Evolutionary conservation across 2,113 vertebrate species (phyloP), one percentile per base, ranked within the genome.

Genomic region (Gambusia holbrooki): DNA sequence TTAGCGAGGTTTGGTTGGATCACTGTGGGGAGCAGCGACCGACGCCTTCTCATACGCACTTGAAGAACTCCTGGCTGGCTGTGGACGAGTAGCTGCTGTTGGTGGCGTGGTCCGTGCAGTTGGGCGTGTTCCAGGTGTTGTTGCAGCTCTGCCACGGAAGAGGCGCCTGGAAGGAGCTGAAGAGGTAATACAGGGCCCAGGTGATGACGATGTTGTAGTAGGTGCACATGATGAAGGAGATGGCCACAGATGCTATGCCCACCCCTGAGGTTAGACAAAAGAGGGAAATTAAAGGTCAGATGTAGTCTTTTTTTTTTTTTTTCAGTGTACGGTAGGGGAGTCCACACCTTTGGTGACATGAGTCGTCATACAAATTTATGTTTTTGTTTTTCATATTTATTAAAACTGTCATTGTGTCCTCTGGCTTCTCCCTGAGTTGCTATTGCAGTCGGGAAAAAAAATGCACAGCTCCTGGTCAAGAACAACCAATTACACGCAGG

Each of bases 161-260:
- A 0, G 90, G 86, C 0, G 72, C 76, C 83, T 92, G 93, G 82
- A 95, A 95, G 30, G 94, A 95, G 88, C 73, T 94, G 90, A 95
- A 94, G 71, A 95, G 89, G 62, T 95, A 95, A 83, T 94, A 95
- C 8, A 95, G 88, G 58, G 90, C 92, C 94, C 94, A 95, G 54
- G 93, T 92, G 80, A 95, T 95, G 64, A 95, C 87, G 7, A 95
- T 19, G 12, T 95, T 95, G 87, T 95, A 95, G 87, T 95, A 95
- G 42, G 81, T 94, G 84, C 92, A 92, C 93, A 95, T 93, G 73
- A 94, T 94, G 84, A 95, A 95, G 58, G 94, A 94, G 85, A 95
- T 95, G 63, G 93, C 94, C 80, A 95, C 94, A 3, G 93, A 92
- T 30, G 94, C 94, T 27, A 95, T 45, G 69, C 94, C 94, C 54